phyloP scores from a whole-genome alignment of 2,888 invertebrate species.

The Leucozona laternaria region DNA sequence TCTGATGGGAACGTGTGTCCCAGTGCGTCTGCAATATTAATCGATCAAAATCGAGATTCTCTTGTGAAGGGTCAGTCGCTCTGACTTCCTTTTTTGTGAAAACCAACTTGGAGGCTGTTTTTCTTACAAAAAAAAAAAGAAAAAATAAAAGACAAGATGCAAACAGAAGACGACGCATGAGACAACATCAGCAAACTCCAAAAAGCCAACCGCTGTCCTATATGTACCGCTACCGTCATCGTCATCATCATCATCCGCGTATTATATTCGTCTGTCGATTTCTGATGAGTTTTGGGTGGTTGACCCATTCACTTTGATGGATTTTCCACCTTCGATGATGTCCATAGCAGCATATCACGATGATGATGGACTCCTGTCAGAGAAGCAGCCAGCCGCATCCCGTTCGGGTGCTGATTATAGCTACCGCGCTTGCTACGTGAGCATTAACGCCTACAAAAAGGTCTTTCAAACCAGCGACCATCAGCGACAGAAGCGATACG shows the following conservation, averaged over 20 bases:
- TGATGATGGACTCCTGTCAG: slow-evolving; percentile 73
- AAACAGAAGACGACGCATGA: slow-evolving; percentile 26
- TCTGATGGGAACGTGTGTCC: slow-evolving; percentile 60
- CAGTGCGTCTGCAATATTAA: slow-evolving; percentile 73
- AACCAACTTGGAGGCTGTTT: slow-evolving; percentile 33
- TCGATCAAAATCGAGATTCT: slow-evolving; percentile 76
- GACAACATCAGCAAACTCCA: slow-evolving; percentile 28
- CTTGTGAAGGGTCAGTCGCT: slow-evolving; percentile 77
- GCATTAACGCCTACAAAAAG: slow-evolving; percentile 75
- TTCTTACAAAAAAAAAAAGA: not conserved
- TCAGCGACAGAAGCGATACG: not conserved
- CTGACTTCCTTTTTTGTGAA: slow-evolving; percentile 58
- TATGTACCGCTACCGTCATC: slow-evolving; percentile 5
- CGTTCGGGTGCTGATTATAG: slow-evolving; percentile 77
- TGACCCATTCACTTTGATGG: slow-evolving; percentile 76
- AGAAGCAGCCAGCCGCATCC: slow-evolving; percentile 37
- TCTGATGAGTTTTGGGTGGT: slow-evolving; percentile 76
- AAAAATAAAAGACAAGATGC: slow-evolving; percentile 28
- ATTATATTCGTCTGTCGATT: slow-evolving; percentile 49
- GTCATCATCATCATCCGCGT: slow-evolving; percentile 37
- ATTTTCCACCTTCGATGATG: slow-evolving; percentile 72
- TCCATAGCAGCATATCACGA: slow-evolving; percentile 30
- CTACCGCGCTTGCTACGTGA: slow-evolving; percentile 78
- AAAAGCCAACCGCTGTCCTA: slow-evolving; percentile 9
- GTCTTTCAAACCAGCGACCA: too few species aligned